These are phyloP conservation scores for Agrochola lychnidis DNA, from an alignment of 2,888 invertebrate species.

Conservation along the genomic window DNA sequence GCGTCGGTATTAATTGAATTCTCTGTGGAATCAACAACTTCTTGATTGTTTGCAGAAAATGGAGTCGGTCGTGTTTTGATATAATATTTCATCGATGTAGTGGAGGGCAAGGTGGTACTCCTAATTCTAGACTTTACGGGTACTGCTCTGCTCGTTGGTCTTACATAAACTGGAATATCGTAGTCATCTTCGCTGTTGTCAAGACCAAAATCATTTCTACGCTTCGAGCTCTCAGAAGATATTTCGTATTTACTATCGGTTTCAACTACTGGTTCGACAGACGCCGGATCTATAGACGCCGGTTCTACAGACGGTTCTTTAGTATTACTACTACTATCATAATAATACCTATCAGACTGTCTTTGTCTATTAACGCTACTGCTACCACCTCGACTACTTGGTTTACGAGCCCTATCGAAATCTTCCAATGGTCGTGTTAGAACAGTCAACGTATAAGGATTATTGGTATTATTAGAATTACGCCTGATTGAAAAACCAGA, in stretches of 20 bases:
- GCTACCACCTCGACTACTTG: slow-evolving; percentile 46
- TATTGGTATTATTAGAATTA: slow-evolving; percentile 83
- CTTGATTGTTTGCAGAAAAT: slow-evolving; percentile 68
- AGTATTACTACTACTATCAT: slow-evolving; percentile 74
- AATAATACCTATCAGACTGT: slow-evolving; percentile 74
- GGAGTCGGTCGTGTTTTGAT: slow-evolving; percentile 82
- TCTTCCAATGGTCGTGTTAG: slow-evolving; percentile 83
- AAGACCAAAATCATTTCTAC: slow-evolving; percentile 73
- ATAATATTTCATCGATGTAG: slow-evolving; percentile 78
- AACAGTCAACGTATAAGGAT: slow-evolving; percentile 86
- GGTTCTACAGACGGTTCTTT: slow-evolving; percentile 64
- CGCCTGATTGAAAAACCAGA: slow-evolving; percentile 88
- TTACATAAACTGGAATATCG: slow-evolving; percentile 74
- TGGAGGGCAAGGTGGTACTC: slow-evolving; percentile 63
- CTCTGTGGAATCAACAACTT: slow-evolving; percentile 74
- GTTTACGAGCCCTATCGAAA: slow-evolving; percentile 69
- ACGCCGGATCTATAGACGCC: slow-evolving; percentile 55
- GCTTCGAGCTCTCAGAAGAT: slow-evolving; percentile 69
- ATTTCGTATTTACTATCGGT: slow-evolving; percentile 63
- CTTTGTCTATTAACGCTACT: slow-evolving; percentile 64
- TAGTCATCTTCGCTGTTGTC: slow-evolving; percentile 74
- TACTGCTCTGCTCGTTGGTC: slow-evolving; percentile 68
- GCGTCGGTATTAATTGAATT: slow-evolving; percentile 75
- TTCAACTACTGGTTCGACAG: slow-evolving; percentile 62
- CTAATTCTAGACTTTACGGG: slow-evolving; percentile 57